Evolutionary conservation across 2,888 invertebrate genomes (phyloP), one percentile per base, ranked within the genome.

Genomic region (Agriotes lineatus): DNA sequence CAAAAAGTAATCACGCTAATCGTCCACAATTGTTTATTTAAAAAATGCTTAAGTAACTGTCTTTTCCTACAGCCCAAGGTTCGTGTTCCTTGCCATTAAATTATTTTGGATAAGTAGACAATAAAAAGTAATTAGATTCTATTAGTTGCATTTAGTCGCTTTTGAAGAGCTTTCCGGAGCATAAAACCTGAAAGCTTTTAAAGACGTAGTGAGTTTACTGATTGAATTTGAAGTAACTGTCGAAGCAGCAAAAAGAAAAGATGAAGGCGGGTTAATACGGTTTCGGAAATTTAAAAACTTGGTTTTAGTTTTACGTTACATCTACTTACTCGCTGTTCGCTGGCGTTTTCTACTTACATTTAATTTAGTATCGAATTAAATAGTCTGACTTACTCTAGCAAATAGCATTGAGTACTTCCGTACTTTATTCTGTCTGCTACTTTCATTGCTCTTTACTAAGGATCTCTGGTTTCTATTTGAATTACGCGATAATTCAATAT

Each of bases 171-270:
- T 66, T 59, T 59, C 19, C 20, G 52, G 20, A 56, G 45, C 45
- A 50, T 42, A 58, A 58, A 59, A 66, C 39, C 59, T 59, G 19
- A 66, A 66, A 66, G 66, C 66, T 66, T 65, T 66, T 66, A 66
- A 66, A 65, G 52, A 30, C 48, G 37, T 39, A 59, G 52, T 66
- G 59, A 52, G 58, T 52, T 58, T 66, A 52, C 22, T 59, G 66
- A 66, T 66, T 66, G 66, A 66, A 66, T 66, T 66, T 48, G 52
- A 59, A 59, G 44, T 52, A 66, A 66, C 52, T 66, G 59, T 16
- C 45, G 12, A 30, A 7, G 37, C 33, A 12, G 45, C 14, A 65
- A 65, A 65, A 65, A 58, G 45, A 65, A 57, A 65, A 63, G 45
- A 56, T 42, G 54, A 39, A 30, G 22, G 33, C 12, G 12, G 18